Evolutionary conservation across 2,797 vertebrate species (phyloP).

Genomic region (Peromyscus eremicus): DNA sequence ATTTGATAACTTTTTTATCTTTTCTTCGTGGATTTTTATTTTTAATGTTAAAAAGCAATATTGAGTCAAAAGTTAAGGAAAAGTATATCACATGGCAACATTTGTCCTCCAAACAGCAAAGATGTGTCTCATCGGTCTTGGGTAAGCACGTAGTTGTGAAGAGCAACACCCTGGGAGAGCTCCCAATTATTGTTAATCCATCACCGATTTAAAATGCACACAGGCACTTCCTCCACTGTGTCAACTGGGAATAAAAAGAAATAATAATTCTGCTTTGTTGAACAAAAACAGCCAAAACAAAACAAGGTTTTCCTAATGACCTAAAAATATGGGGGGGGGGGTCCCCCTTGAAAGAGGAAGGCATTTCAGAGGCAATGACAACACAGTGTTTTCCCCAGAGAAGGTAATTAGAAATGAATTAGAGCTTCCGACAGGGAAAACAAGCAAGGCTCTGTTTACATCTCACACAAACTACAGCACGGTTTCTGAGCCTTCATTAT

Average conservation of each 20-base stretch:
- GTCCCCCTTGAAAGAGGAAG: slow-evolving; percentile 63
- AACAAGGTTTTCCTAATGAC: slow-evolving; percentile 72
- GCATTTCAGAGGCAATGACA: slow-evolving; percentile 80
- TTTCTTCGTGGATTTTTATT: background rate
- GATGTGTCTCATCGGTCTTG: background rate
- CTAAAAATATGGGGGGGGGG: slow-evolving; percentile 68
- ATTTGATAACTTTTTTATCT: slow-evolving; percentile 46
- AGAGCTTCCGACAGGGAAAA: slow-evolving; percentile 59
- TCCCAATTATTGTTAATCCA: slow-evolving; percentile 51
- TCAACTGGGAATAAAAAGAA: slow-evolving; percentile 74
- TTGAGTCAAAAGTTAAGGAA: slow-evolving; percentile 36
- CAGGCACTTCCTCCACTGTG: slow-evolving; percentile 53
- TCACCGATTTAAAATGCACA: slow-evolving; percentile 76
- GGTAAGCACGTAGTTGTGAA: slow-evolving; percentile 15
- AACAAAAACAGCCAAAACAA: slow-evolving; percentile 79
- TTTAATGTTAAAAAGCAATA: background rate
- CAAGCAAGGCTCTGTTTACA: slow-evolving; percentile 72
- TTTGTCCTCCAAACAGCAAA: slow-evolving; percentile 65
- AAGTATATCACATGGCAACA: background rate
- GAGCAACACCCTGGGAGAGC: slow-evolving; percentile 17
- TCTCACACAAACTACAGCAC: slow-evolving; percentile 11
- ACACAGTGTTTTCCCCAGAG: slow-evolving; percentile 72
- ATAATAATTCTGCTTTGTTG: slow-evolving; percentile 76
- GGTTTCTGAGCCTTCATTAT: slow-evolving; percentile 60
- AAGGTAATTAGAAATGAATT: slow-evolving; percentile 83